Evolutionary conservation across 2,888 invertebrate species (phyloP).

Genomic region (Autographa pulchrina): DNA sequence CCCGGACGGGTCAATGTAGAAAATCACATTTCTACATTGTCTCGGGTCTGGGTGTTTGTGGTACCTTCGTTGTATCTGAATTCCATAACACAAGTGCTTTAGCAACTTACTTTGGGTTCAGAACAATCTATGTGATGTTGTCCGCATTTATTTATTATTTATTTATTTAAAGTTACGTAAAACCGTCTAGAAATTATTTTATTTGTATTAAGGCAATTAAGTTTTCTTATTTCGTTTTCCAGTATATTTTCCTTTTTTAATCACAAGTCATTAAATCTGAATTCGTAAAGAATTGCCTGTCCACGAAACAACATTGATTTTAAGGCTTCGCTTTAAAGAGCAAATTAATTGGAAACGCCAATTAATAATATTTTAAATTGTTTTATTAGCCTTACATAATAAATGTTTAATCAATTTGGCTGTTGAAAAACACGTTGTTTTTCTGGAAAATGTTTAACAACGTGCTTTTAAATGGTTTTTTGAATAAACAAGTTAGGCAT

Average conservation of each 20-base stretch:
- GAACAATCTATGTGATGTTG: no score
- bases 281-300: constrained; percentile 11
- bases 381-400: background rate
- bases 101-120: no score
- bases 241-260: background rate
- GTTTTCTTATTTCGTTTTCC: background rate
- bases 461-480: background rate
- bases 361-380: constrained; percentile 19
- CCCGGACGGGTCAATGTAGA: no score
- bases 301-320: constrained; percentile 10
- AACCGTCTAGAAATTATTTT: background rate
- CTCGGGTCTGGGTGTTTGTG: no score
- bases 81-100: no score
- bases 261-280: background rate
- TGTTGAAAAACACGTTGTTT: constrained; percentile 10
- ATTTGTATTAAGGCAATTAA: background rate
- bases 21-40: no score
- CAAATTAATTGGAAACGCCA: constrained; percentile 37
- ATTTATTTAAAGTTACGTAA: background rate
- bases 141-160: no score
- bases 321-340: constrained; percentile 25
- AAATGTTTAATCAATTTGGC: constrained; percentile 22
- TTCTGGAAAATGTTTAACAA: background rate
- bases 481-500: no score
- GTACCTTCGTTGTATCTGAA: no score